Evolutionary conservation across 2,113 vertebrate species (phyloP).

Genomic region (Saccopteryx bilineata): DNA sequence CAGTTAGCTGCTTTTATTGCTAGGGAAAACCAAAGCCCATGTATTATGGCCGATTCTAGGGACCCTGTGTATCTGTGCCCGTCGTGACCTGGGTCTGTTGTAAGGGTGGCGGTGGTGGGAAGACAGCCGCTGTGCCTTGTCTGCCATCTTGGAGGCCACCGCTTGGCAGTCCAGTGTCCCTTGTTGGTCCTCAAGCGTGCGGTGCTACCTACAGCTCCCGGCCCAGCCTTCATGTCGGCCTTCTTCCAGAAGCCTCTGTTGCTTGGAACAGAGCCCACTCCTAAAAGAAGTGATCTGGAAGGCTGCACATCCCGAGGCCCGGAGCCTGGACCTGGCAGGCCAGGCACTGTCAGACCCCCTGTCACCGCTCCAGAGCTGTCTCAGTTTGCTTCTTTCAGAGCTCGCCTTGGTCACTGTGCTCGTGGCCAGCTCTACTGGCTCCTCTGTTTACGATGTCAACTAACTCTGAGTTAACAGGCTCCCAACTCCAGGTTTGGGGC

Average conservation of each 20-base stretch:
- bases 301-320: neutral
- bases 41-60: neutral
- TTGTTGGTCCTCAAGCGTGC: neutral
- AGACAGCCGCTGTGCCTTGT: accelerated
- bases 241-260: neutral
- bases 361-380: neutral
- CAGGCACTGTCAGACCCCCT: neutral
- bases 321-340: neutral
- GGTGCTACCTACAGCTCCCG: accelerated
- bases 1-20: neutral
- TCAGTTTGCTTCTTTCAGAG: neutral
- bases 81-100: neutral
- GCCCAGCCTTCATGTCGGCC: neutral
- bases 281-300: neutral
- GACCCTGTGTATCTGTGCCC: accelerated
- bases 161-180: neutral
- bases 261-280: neutral
- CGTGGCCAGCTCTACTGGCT: neutral
- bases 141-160: neutral
- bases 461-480: neutral
- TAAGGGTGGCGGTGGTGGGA: neutral
- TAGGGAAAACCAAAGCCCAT: neutral
- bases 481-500: neutral
- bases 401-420: neutral
- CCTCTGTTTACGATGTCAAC: neutral